phyloP scores from a whole-genome alignment of 2,113 vertebrate genomes.

The Dipodomys spectabilis region DNA sequence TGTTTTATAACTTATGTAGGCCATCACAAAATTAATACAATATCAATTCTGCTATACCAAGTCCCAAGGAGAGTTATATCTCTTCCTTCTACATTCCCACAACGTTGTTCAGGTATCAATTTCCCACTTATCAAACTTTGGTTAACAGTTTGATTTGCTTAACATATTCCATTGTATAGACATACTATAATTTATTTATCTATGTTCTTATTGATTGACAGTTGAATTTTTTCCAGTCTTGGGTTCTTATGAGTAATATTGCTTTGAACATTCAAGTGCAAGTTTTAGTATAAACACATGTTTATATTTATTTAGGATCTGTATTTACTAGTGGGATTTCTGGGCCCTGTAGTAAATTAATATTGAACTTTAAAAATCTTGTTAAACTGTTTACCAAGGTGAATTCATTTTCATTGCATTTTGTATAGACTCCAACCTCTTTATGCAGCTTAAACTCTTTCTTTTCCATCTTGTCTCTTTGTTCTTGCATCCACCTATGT shows the following conservation, averaged over 20 bases:
- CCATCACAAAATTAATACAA: not conserved
- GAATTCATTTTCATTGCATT: not conserved
- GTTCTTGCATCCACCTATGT: not conserved
- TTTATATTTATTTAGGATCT: not conserved
- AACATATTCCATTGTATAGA: not conserved
- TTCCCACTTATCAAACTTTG: not conserved
- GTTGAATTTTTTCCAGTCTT: not conserved
- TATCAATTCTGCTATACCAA: not conserved
- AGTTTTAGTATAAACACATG: not conserved
- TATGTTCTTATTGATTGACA: not conserved
- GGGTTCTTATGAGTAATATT: not conserved
- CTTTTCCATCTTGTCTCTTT: not conserved
- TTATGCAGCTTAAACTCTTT: not conserved
- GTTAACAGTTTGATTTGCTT: not conserved
- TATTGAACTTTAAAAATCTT: slow-evolving; percentile 40
- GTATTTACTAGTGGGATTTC: not conserved
- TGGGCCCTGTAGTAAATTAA: not conserved
- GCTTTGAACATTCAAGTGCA: not conserved
- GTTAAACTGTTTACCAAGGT: not conserved
- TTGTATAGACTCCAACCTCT: not conserved
- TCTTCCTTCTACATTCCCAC: not conserved
- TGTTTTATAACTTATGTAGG: slow-evolving; percentile 58
- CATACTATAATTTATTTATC: not conserved
- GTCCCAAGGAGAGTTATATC: not conserved
- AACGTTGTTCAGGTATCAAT: not conserved